phyloP scores from a whole-genome alignment of 1,140 invertebrate species.

The Listronotus oregonensis region DNA sequence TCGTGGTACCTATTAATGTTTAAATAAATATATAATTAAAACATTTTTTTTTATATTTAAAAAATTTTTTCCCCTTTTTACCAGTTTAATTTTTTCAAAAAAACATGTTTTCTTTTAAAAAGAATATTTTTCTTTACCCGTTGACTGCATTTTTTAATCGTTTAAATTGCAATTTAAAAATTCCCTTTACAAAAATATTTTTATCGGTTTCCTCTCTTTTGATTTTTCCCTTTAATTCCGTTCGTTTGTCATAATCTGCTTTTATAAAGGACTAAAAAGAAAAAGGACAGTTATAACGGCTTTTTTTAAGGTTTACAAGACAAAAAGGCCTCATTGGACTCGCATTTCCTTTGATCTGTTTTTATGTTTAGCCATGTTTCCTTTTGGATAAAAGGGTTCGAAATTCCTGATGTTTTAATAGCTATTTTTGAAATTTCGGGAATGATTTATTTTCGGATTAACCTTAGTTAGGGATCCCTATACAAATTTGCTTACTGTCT shows the following conservation, averaged over 20 bases:
- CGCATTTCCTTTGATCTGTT: conserved; percentile 20
- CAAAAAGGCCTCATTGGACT: conserved; percentile 20
- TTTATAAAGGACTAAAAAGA: conserved; percentile 11
- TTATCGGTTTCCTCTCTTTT: not conserved
- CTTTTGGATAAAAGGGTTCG: conserved; percentile 6
- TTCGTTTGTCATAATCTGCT: conserved; percentile 20
- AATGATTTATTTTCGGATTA: too few species aligned
- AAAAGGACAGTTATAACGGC: conserved; percentile 22
- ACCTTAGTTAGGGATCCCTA: too few species aligned
- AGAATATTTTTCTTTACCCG: too few species aligned
- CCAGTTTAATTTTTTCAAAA: too few species aligned
- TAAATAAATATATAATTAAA: too few species aligned
- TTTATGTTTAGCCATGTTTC: conserved; percentile 10
- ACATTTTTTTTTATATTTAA: too few species aligned
- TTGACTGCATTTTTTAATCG: not conserved
- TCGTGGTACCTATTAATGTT: too few species aligned
- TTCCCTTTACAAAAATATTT: not conserved
- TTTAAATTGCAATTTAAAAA: conserved; percentile 1
- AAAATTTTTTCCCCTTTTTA: too few species aligned
- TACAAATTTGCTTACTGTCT: too few species aligned
- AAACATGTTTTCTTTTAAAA: too few species aligned
- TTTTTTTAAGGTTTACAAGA: conserved; percentile 23
- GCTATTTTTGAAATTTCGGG: too few species aligned
- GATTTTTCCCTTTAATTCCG: conserved; percentile 15
- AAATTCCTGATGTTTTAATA: too few species aligned